These are phyloP conservation scores for Dicentrarchus labrax DNA, from an alignment of 2,113 vertebrate species.

Conservation along the genomic window DNA sequence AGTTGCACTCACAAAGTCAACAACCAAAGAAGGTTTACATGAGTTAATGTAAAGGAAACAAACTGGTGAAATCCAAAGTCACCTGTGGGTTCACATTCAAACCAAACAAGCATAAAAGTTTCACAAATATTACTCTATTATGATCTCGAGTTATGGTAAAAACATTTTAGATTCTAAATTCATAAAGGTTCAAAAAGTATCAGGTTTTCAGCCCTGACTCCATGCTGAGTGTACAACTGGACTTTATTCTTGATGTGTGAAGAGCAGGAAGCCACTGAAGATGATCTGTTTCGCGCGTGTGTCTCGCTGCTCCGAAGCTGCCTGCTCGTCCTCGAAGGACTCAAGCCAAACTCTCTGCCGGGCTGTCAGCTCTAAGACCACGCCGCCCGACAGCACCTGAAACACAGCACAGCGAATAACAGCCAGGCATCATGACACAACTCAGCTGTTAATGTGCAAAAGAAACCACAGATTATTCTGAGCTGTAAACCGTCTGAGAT, in stretches of 20 bases:
- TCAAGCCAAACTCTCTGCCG: constrained; percentile 61
- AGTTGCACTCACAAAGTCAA: background rate
- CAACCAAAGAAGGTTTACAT: background rate
- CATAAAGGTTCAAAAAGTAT: background rate
- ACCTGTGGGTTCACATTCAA: background rate
- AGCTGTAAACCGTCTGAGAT: too few relatives aligned
- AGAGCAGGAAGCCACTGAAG: constrained; percentile 75
- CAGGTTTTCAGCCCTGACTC: background rate
- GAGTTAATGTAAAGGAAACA: background rate
- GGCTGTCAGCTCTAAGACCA: constrained; percentile 35
- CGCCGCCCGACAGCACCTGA: constrained; percentile 69
- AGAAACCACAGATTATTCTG: too few relatives aligned
- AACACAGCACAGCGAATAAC: constrained; percentile 1
- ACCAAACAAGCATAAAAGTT: background rate
- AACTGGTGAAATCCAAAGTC: background rate
- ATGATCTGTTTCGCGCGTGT: constrained; percentile 28
- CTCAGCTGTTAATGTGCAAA: too few relatives aligned
- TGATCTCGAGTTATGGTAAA: background rate
- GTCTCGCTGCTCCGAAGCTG: fast-evolving
- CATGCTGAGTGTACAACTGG: background rate
- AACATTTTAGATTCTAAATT: background rate
- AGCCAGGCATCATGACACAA: background rate
- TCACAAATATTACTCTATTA: background rate
- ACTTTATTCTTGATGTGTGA: background rate
- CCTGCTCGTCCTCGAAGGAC: constrained; percentile 43